Conservation (phyloP, 2,113 vertebrate genomes). For the Chloropsis hardwickii region DNA sequence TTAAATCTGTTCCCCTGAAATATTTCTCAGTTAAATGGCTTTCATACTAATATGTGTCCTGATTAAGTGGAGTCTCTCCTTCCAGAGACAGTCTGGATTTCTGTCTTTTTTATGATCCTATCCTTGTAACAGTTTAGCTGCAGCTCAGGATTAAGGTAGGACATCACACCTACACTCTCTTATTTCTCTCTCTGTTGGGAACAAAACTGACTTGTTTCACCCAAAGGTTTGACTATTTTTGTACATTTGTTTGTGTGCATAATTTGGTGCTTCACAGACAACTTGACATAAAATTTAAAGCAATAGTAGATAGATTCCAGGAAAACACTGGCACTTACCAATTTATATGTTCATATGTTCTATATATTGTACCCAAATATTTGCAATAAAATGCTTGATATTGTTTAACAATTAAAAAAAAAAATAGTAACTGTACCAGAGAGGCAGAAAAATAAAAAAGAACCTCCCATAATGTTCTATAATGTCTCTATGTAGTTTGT, state of each 20-base stretch:
- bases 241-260: not conserved
- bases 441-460: not conserved
- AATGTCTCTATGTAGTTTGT: not conserved
- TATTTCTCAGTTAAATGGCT: not conserved
- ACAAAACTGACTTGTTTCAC: not conserved
- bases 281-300: not conserved
- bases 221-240: not conserved
- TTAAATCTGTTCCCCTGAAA: not conserved
- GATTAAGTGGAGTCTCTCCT: not conserved
- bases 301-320: not conserved
- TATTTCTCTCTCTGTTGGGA: not conserved
- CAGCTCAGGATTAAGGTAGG: not conserved
- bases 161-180: not conserved
- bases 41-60: not conserved
- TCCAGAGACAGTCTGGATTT: not conserved
- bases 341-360: not conserved
- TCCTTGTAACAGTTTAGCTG: not conserved
- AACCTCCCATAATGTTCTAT: not conserved
- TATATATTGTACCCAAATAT: not conserved
- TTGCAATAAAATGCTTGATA: not conserved
- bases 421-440: not conserved
- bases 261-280: not conserved
- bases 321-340: not conserved
- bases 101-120: not conserved
- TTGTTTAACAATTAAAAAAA: not conserved